Conservation (phyloP, 1,140 invertebrate genomes). For the Pristionchus pacificus region DNA sequence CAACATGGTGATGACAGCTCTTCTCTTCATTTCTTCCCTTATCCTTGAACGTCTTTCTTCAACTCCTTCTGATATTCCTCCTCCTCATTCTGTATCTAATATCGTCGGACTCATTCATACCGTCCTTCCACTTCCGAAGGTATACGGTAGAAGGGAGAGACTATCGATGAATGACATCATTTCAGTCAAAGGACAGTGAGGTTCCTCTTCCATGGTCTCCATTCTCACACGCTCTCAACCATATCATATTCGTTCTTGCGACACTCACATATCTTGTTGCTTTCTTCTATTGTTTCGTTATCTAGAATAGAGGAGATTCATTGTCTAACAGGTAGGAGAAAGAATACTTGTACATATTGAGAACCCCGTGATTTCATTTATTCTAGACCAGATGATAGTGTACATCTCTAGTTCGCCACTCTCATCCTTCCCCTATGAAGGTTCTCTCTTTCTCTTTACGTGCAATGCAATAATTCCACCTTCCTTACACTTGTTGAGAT, state of each 20-base stretch:
- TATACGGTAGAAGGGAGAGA: conserved; percentile 6
- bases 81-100: conserved; percentile 43
- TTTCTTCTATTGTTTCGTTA: conserved; percentile 43
- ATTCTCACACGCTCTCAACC: conserved; percentile 42
- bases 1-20: conserved; percentile 45
- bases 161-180: conserved; percentile 14
- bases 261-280: conserved; percentile 39
- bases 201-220: conserved; percentile 33
- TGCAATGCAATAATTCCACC: too few species aligned
- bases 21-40: conserved; percentile 47
- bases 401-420: too few species aligned
- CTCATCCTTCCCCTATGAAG: neutral
- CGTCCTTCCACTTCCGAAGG: conserved; percentile 27
- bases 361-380: conserved; percentile 10
- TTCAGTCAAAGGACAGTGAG: conserved; percentile 22
- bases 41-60: conserved; percentile 42
- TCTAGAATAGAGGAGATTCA: too few species aligned
- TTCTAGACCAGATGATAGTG: too few species aligned
- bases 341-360: neutral
- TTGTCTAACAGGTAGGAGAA: too few species aligned
- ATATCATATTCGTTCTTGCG: conserved; percentile 39
- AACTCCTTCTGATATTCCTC: conserved; percentile 47
- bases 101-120: conserved; percentile 24
- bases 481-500: too few species aligned
- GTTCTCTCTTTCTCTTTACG: too few species aligned